Percentiles rank a stretch among this genome's conserved stretches.
Conservation (phyloP, 2,888 invertebrate genomes). For the Aleiodes testaceus region DNA sequence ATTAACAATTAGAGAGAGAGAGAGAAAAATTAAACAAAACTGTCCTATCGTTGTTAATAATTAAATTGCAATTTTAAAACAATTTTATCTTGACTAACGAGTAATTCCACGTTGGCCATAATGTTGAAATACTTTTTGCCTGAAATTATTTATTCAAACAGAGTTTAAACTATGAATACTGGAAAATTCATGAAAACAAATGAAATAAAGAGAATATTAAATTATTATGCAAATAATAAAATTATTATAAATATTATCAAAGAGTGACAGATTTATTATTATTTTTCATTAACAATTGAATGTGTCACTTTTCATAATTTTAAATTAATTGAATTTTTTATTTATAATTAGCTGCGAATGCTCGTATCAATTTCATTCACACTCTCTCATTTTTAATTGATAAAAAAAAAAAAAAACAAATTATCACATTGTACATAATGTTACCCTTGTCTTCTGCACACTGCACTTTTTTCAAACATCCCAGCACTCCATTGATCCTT, state of each 20-base stretch:
- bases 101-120: constrained; percentile 32
- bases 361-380: constrained; percentile 45
- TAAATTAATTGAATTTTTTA: constrained; percentile 29
- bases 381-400: background rate
- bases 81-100: constrained; percentile 39
- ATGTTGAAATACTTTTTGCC: constrained; percentile 29
- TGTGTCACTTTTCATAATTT: background rate
- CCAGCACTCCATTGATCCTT: constrained; percentile 16
- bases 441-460: constrained; percentile 47
- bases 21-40: background rate
- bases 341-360: constrained; percentile 25
- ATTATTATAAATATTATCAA: constrained; percentile 38
- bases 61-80: constrained; percentile 35
- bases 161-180: constrained; percentile 21
- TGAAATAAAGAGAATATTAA: background rate
- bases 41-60: constrained; percentile 43
- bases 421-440: constrained; percentile 47
- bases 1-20: constrained; percentile 11
- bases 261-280: constrained; percentile 27
- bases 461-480: constrained; percentile 1
- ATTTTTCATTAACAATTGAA: constrained; percentile 35
- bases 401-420: too few relatives aligned
- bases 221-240: constrained; percentile 12
- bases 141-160: constrained; percentile 5
- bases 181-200: background rate